A percentile compares a stretch with the other conserved stretches of the same genome.
These are phyloP conservation scores for Netelia inedita DNA, from an alignment of 2,888 invertebrate species.

Conservation along the genomic window DNA sequence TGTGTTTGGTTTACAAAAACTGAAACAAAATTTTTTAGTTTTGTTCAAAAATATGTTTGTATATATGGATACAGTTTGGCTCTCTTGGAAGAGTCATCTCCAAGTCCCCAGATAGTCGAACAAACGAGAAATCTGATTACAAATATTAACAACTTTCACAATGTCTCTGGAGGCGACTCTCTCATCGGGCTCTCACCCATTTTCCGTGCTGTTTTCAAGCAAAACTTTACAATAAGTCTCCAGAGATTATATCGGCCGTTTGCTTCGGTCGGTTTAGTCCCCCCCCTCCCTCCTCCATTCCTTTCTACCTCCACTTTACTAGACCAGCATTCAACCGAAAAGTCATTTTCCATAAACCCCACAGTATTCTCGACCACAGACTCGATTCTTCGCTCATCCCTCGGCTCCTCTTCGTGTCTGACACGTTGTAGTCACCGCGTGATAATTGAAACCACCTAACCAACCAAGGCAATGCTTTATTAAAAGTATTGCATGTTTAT, in stretches of 20 bases:
- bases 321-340: not conserved
- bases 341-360: not conserved
- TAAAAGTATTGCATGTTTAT: slow-evolving; percentile 1
- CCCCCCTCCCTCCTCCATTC: not conserved
- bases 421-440: not conserved
- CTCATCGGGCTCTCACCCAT: not conserved
- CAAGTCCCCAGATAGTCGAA: slow-evolving; percentile 42
- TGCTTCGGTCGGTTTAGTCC: not conserved
- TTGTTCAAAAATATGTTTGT: no score
- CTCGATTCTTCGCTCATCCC: not conserved
- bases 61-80: not conserved
- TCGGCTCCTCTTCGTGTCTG: not conserved
- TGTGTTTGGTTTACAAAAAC: no score
- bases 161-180: slow-evolving; percentile 31
- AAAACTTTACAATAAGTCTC: not conserved
- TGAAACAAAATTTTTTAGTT: no score
- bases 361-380: not conserved
- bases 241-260: not conserved
- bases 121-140: slow-evolving; percentile 68
- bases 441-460: not conserved
- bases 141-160: slow-evolving; percentile 68
- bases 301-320: not conserved
- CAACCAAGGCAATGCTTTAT: not conserved
- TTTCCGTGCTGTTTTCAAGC: slow-evolving; percentile 22
- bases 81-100: not conserved